Percentiles rank a stretch among this genome's conserved stretches.
Evolutionary conservation across 2,797 vertebrate species (phyloP).

Genomic region (Macropus fuliginosus): DNA sequence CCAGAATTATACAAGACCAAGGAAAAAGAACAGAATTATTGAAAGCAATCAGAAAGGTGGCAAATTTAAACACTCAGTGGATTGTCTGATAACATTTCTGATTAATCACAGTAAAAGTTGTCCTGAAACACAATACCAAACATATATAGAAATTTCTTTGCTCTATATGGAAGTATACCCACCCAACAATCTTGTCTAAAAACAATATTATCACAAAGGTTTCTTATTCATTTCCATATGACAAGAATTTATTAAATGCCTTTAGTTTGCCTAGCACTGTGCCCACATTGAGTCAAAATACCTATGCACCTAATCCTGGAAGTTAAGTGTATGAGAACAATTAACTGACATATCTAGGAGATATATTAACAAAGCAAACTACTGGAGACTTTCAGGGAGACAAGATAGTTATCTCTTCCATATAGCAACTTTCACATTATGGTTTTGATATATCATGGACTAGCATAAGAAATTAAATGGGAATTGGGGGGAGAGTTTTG

Average conservation of each 20-base stretch:
- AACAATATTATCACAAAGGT: slow-evolving; percentile 19
- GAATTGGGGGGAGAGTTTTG: not conserved
- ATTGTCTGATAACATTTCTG: not conserved
- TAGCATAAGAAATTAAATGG: not conserved
- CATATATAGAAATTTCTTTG: slow-evolving; percentile 21
- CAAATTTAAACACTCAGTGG: not conserved
- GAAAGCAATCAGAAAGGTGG: not conserved
- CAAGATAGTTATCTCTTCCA: not conserved
- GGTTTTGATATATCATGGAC: not conserved
- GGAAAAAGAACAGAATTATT: not conserved
- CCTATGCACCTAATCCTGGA: not conserved
- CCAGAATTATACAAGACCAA: not conserved
- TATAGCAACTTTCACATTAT: not conserved
- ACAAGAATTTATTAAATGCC: not conserved
- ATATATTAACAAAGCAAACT: not conserved
- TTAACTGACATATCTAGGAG: not conserved
- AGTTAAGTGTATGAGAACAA: not conserved
- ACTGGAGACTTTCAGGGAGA: not conserved
- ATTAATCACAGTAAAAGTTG: slow-evolving; percentile 42
- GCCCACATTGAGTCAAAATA: not conserved
- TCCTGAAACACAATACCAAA: slow-evolving; percentile 37
- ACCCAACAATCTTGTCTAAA: not conserved
- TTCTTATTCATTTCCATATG: slow-evolving; percentile 1
- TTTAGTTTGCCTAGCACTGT: not conserved
- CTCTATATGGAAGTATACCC: not conserved